A percentile compares a stretch with the other conserved stretches of the same genome.
Conservation (phyloP, 1,140 invertebrate species). For the Solen grandis region DNA sequence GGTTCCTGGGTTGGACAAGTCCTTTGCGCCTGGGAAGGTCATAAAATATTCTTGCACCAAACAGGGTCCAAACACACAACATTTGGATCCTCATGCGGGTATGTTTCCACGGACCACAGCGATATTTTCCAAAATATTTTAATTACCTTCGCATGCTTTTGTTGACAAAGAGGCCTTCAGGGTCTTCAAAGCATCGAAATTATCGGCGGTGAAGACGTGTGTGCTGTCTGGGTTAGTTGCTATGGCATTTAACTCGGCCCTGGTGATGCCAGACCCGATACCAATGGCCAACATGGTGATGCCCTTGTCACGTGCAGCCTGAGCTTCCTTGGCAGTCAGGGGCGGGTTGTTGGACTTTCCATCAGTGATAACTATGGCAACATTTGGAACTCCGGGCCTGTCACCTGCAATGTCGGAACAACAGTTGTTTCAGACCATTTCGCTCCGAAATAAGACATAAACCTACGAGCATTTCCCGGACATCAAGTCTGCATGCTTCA, state of each 20-base stretch:
- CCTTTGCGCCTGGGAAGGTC: too few species aligned
- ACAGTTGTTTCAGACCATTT: too few species aligned
- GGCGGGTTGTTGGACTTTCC: conserved; percentile 68
- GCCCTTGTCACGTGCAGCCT: conserved; percentile 58
- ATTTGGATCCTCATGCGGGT: too few species aligned
- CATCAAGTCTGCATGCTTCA: too few species aligned
- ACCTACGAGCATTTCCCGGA: too few species aligned
- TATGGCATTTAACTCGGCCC: conserved; percentile 69
- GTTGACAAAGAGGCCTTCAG: conserved; percentile 68
- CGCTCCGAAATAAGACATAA: too few species aligned
- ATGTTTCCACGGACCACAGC: too few species aligned
- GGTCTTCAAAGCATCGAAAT: conserved; percentile 70
- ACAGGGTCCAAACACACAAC: too few species aligned
- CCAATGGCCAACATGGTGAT: conserved; percentile 75
- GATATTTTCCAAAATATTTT: too few species aligned
- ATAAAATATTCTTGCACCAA: too few species aligned
- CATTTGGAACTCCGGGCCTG: conserved; percentile 65
- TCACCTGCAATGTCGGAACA: conserved; percentile 53
- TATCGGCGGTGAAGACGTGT: conserved; percentile 72
- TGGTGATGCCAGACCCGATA: conserved; percentile 64
- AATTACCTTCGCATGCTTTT: conserved; percentile 69
- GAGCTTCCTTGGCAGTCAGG: conserved; percentile 62
- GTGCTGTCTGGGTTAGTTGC: conserved; percentile 73
- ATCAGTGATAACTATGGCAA: conserved; percentile 77
- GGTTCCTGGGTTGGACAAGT: too few species aligned